Conservation (phyloP, 2,797 vertebrate genomes). For the Brachymystax lenok region DNA sequence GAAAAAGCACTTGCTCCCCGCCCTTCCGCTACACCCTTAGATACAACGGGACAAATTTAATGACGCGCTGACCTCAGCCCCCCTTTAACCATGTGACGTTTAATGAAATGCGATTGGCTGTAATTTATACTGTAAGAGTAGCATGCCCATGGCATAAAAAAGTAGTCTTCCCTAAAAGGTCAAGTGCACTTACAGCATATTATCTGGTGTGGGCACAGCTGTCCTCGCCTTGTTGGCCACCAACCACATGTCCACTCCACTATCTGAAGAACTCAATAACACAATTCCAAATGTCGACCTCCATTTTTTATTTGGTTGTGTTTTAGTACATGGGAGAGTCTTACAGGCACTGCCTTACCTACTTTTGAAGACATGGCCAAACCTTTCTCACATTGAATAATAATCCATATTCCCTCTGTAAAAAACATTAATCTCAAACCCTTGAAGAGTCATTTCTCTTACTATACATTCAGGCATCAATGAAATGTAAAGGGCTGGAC, state of each 20-base stretch:
- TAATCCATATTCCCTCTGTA: neutral
- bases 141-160: slow-evolving; percentile 21
- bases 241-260: neutral
- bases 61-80: slow-evolving; percentile 34
- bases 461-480: slow-evolving; percentile 18
- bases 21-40: slow-evolving; percentile 1
- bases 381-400: slow-evolving; percentile 36
- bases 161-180: slow-evolving; percentile 52
- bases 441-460: slow-evolving; percentile 32
- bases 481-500: slow-evolving; percentile 1
- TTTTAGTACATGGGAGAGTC: neutral
- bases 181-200: slow-evolving; percentile 49
- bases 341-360: slow-evolving; percentile 42
- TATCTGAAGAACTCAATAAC: slow-evolving; percentile 34
- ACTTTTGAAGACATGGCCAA: slow-evolving; percentile 1
- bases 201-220: slow-evolving; percentile 51
- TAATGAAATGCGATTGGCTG: slow-evolving; percentile 45
- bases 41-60: slow-evolving; percentile 38
- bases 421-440: slow-evolving; percentile 19
- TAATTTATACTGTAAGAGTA: slow-evolving; percentile 28
- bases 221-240: slow-evolving; percentile 57
- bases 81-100: slow-evolving; percentile 38
- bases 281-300: neutral
- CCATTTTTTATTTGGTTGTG: neutral
- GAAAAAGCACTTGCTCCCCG: slow-evolving; percentile 20